Base-by-base conservation (phyloP, 2,888 invertebrate genomes). In the Acanthopleura granulata region DNA sequence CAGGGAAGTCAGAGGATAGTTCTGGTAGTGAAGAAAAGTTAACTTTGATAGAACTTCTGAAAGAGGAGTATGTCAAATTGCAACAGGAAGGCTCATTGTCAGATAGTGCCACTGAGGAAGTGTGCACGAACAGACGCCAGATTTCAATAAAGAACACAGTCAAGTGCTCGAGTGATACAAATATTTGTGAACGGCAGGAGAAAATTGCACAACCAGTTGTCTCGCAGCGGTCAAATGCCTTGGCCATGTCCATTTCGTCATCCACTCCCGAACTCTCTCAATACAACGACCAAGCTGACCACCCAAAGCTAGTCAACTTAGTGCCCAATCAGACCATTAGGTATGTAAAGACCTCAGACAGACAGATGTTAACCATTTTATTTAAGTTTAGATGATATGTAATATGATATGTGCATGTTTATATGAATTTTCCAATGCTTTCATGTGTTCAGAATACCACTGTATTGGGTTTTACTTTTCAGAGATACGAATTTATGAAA, bases 11-110 rank as follows among this genome's bases (percentile, higher is more conserved):
- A 9, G 49, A 15, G 40, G 57, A 51, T 57, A 72, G 57, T 29
- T 51, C 72, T n/a, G 57, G 16, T 50, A 72, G 29, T n/a, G 80
- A 80, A 12, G 79, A 81, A 62, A 82, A 80, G 74, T 76, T 86
- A 74, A 87, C 87, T 50, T 84, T 86, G 50, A 82, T 85, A 72
- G 86, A 88, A 76, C 81, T 88, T 49, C 77, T 88, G 61, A 81
- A 83, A 72, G 85, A 87, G 76, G 88, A 88, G 75, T 81, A 80
- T 71, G 75, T 49, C 14, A 71, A 71, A 71, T 71, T 40, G 25
- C 71, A 71, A 27, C 40, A 71, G 40, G 71, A 49, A 16, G 50
- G n/a, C n/a, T 49, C 49, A 15, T 14, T 49, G 1, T 71, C 71
- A 9, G 71, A 71, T 22, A 25, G 71, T 4, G 71, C 71, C 22